Base-by-base conservation (phyloP, 2,113 vertebrate species). In the Thunnus thynnus region DNA sequence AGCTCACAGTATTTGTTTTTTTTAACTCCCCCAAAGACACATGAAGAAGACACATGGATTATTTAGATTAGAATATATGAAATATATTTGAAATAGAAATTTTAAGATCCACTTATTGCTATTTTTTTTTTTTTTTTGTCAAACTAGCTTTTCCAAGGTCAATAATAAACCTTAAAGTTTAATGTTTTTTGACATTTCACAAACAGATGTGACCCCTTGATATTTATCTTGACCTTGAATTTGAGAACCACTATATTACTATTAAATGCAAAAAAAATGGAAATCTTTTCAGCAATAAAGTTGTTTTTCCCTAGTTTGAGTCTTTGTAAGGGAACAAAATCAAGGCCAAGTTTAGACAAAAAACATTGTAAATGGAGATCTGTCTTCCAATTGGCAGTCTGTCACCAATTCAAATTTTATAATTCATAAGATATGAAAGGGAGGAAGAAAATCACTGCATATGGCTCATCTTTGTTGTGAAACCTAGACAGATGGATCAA, bases 401-500 rank as follows among this genome's bases (percentile, higher is more conserved):
- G 73, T 27, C 57, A 60, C 46, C 63, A 84, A 68, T 80, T 79
- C 64, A 47, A 84, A 54, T 63, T 1, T 30, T 44, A 13, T 66
- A 14, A 72, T 72, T 79, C 13, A 61, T 36, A 77, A 54, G 54
- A 6, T 7, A 46, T 3, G 30, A 58, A 71, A 48, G 10, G 9
- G 5, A 52, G 20, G 47, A 71, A 22, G 3, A 64, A 78, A 74
- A 32, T 65, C 2, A 18, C 60, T 25, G 22, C 72, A 73, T 78
- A 78, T 80, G 81, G n/a, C 64, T 61, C 6, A 14, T 63, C 52
- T 47, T 58, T 58, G n/a, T 46, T 36, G 0, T 76, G 73, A 81
- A 78, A 66, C 70, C 5, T 8, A 73, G 78, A 83, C 83, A 87
- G 83, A 85, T 86, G 82, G 82, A 80, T 65, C 27, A 1, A 76